Percentiles rank a stretch among this genome's conserved stretches.
Conservation (phyloP, 2,888 invertebrate species). For the Branchinecta sandiegonensis region DNA sequence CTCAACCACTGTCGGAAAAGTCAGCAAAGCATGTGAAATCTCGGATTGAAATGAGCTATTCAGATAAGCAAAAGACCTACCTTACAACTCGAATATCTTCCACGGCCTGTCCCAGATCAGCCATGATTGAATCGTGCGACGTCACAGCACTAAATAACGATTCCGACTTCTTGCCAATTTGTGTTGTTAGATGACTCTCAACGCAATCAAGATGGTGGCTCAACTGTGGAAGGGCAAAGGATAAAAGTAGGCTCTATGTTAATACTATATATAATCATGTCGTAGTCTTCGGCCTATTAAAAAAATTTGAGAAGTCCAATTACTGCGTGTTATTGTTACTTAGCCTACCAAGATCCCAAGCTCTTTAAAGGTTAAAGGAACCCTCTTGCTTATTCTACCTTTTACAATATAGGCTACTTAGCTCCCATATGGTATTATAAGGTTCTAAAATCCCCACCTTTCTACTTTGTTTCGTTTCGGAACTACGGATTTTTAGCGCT, state of each 20-base stretch:
- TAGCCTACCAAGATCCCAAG: no score
- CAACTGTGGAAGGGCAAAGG: conserved; percentile 38
- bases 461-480: no score
- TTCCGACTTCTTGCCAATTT: conserved; percentile 83
- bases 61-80: conserved; percentile 25
- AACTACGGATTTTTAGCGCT: no score
- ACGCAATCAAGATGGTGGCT: conserved; percentile 89
- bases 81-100: conserved; percentile 57
- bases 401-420: no score
- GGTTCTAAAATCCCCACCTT: no score
- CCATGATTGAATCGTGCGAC: conserved; percentile 92
- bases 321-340: not conserved
- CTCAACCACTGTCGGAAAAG: no score
- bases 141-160: conserved; percentile 98
- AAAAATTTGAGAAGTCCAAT: not conserved
- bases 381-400: no score
- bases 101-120: conserved; percentile 72
- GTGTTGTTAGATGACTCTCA: conserved; percentile 81
- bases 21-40: no score
- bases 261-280: not conserved
- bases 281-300: conserved; percentile 17
- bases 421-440: no score
- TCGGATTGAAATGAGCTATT: no score
- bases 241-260: no score
- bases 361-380: no score